A percentile compares a stretch with the other conserved stretches of the same genome.
phyloP scores from a whole-genome alignment of 2,113 vertebrate species.

The Elaphurus davidianus region DNA sequence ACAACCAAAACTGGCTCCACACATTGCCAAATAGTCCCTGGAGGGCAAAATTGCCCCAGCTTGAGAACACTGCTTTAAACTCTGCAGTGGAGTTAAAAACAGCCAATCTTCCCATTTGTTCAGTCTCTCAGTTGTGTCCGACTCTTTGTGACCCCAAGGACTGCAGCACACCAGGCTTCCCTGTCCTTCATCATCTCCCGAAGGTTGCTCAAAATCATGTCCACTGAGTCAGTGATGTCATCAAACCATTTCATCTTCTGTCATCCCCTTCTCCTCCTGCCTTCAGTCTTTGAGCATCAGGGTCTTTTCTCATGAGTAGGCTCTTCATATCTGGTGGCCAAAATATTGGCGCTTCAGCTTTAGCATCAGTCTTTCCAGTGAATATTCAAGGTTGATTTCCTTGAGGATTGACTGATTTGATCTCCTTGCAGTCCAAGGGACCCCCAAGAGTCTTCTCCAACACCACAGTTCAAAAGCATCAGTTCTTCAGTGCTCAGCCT shows the following conservation, averaged over 20 bases:
- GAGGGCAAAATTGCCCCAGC: neutral
- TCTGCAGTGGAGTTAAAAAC: neutral
- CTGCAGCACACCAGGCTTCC: neutral
- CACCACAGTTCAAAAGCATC: neutral
- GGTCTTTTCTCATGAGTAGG: neutral
- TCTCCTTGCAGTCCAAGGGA: neutral
- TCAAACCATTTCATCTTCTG: neutral
- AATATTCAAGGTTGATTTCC: neutral
- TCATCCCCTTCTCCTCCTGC: neutral
- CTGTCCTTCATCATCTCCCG: neutral
- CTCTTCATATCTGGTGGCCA: neutral
- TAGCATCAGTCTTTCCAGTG: neutral
- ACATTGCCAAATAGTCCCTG: neutral
- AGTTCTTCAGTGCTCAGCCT: neutral
- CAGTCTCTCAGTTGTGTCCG: neutral
- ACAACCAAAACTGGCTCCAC: neutral
- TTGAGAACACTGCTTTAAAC: constrained; percentile 2
- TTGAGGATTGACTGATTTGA: neutral
- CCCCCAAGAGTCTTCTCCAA: neutral
- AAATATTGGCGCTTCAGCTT: neutral
- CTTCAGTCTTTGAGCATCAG: neutral
- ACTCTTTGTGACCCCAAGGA: neutral
- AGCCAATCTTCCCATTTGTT: neutral
- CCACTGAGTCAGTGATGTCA: neutral
- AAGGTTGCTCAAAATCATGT: neutral